These are phyloP conservation scores for Molorchus minor DNA, from an alignment of 2,888 invertebrate species.

Conservation along the genomic window DNA sequence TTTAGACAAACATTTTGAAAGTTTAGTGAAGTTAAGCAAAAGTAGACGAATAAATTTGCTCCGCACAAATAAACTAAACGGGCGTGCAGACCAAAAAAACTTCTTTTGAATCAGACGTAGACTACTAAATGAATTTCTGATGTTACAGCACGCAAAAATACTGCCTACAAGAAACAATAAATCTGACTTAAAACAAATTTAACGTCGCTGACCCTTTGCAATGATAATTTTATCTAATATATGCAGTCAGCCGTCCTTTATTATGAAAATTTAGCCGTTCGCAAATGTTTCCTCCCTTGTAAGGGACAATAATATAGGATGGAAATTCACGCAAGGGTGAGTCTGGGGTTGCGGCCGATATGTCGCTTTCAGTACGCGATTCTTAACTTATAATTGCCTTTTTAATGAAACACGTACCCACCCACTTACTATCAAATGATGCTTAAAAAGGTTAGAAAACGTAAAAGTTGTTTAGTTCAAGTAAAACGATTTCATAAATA, in stretches of 20 bases:
- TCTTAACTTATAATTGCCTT: conserved; percentile 11
- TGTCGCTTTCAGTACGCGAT: conserved; percentile 11
- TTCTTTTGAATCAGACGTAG: too few species aligned
- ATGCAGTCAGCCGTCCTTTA: conserved; percentile 20
- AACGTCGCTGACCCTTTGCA: conserved; percentile 11
- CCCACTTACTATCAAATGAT: too few species aligned
- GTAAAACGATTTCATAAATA: conserved; percentile 16
- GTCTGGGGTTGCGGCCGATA: conserved; percentile 16
- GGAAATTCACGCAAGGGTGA: conserved; percentile 22
- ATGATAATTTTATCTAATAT: conserved; percentile 26
- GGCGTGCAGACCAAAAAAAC: too few species aligned
- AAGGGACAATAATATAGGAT: conserved; percentile 19
- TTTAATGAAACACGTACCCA: conserved; percentile 19
- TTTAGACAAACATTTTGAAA: background rate
- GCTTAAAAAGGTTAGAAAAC: background rate
- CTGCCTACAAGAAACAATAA: background rate
- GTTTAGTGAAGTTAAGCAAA: background rate
- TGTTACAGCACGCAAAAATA: too few species aligned
- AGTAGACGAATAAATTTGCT: background rate
- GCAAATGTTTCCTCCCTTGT: conserved; percentile 11
- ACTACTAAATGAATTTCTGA: too few species aligned
- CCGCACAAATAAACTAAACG: background rate
- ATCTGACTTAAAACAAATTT: conserved; percentile 6
- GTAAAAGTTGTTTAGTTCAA: background rate
- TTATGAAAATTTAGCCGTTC: conserved; percentile 20